These are phyloP conservation scores for Capreolus pygargus DNA, from an alignment of 2,113 vertebrate species.

Conservation along the genomic window DNA sequence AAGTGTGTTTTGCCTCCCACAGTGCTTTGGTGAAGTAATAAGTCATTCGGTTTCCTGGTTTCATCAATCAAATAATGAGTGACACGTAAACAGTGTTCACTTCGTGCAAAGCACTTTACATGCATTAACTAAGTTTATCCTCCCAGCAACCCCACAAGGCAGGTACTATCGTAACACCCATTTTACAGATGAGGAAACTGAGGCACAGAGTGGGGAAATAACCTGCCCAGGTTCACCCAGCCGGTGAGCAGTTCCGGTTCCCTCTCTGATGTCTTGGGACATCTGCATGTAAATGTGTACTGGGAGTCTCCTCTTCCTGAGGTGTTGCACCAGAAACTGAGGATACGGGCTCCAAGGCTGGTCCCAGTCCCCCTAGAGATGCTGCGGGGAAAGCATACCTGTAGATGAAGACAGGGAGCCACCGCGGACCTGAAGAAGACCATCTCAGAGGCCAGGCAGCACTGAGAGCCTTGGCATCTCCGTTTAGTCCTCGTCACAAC, in stretches of 20 bases:
- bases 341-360: accelerated
- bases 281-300: background rate
- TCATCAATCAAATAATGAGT: background rate
- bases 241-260: background rate
- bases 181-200: background rate
- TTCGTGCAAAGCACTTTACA: background rate
- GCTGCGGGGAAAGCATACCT: background rate
- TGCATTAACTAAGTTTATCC: background rate
- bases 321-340: background rate
- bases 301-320: background rate
- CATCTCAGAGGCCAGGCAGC: background rate
- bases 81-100: background rate
- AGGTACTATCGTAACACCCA: background rate
- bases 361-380: background rate
- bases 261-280: background rate
- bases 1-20: background rate
- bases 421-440: accelerated
- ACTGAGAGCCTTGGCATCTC: too few species aligned
- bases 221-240: background rate
- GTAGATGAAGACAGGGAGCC: background rate
- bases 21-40: background rate
- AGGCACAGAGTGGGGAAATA: background rate
- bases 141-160: background rate
- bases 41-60: background rate
- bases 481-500: accelerated